Base-by-base conservation (phyloP, 1,140 invertebrate species). In the Ceratoteleas bidentatus region DNA sequence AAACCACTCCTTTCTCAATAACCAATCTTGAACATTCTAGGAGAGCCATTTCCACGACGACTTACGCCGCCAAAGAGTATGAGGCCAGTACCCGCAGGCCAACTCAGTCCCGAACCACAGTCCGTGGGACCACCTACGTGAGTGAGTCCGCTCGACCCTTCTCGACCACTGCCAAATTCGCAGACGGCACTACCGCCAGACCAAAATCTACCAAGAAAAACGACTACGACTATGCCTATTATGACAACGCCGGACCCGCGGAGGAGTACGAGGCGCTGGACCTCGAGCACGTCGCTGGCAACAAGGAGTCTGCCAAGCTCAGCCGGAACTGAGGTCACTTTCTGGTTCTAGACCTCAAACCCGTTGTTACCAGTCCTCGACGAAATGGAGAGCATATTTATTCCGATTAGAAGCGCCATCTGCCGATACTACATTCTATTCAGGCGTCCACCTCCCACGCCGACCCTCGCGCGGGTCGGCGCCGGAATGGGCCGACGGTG, bases 151-250 rank as follows among this genome's bases (percentile, higher is more conserved):
- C 89, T 0, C 86, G 87, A 45, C 88, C 87, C 3, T 88, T 89
- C 54, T 85, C 89, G 0, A 90, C 89, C 13, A 90, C 89, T 13
- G 76, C 79, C 11, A 91, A 80, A 78, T 84, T 86, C 13, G 79
- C 83, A 9, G 85, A 87, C 45, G 80, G 81, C 13, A 88, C 87
- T 34, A 90, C 86, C 34, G 72, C 85, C 6, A 78, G 66, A 16
- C 72, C 85, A 34, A 90, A 89, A 54, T 85, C 88, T 0, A 82
- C 85, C 3, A 90, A 90, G 60, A 91, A 91, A 64, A 88, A 88
- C 73, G 91, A 91, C 66, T 92, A 92, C 45, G 91, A 92, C 80
- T 92, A 92, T 24, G 91, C 91, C 0, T 91, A 92, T 33, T 92
- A 91, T 64, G 90, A 91, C 36, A 91, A 90, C 49, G 85, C 85